These are phyloP conservation scores for Corydoras maculifer DNA, from an alignment of 2,113 vertebrate species.

Conservation along the genomic window DNA sequence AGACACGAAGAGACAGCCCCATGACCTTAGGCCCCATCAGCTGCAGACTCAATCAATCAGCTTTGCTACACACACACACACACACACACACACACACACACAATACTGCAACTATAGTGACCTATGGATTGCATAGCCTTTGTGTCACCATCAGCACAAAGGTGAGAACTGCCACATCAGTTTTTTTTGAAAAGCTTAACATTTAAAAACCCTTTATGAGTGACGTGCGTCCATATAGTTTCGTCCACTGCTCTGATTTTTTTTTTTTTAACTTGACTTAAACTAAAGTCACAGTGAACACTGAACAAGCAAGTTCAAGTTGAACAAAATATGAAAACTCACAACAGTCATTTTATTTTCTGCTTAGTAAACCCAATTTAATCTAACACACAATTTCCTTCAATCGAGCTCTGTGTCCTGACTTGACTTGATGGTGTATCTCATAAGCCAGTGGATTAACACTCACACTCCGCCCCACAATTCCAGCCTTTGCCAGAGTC, in stretches of 20 bases:
- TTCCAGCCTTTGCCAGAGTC: constrained; percentile 20
- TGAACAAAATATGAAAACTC: no score
- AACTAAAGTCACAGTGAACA: no score
- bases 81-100: constrained; percentile 16
- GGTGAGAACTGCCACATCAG: constrained; percentile 3
- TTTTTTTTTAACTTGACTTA: no score
- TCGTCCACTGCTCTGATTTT: background rate
- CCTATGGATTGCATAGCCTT: constrained; percentile 21
- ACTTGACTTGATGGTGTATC: constrained; percentile 41
- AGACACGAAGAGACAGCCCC: constrained; percentile 29
- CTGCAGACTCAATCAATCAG: constrained; percentile 67
- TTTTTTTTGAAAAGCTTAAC: background rate
- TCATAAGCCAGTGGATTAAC: constrained; percentile 44
- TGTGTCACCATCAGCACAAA: constrained; percentile 16
- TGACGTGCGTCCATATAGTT: background rate
- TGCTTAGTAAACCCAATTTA: constrained; percentile 17
- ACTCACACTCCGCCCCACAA: constrained; percentile 22
- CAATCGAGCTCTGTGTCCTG: constrained; percentile 15
- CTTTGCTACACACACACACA: constrained; percentile 35
- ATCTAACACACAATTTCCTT: constrained; percentile 1
- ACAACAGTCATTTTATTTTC: background rate
- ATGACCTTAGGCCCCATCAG: constrained; percentile 59
- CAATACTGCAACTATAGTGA: background rate
- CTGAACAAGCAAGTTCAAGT: no score
- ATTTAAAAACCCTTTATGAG: background rate